phyloP scores from a whole-genome alignment of 2,797 vertebrate genomes.

The Scolopax rusticola region DNA sequence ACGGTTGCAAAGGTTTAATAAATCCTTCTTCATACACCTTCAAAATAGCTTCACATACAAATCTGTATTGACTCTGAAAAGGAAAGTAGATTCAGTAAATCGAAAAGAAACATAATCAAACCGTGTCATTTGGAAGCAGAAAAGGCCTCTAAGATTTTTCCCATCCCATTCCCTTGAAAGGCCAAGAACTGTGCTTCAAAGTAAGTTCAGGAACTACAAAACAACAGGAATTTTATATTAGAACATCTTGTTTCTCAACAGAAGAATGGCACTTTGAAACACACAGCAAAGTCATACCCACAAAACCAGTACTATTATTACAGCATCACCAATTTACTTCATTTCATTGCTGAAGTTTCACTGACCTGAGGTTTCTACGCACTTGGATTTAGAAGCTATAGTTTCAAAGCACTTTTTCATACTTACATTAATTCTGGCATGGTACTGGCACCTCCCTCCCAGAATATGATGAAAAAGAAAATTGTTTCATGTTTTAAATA shows the following conservation, averaged over 20 bases:
- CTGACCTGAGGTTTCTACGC: neutral
- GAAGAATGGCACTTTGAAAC: neutral
- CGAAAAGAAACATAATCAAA: neutral
- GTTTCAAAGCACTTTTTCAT: neutral
- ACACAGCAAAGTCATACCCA: neutral
- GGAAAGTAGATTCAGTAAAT: conserved; percentile 45
- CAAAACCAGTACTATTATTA: neutral
- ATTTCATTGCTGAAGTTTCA: neutral
- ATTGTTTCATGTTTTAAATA: neutral
- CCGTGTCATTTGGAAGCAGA: neutral
- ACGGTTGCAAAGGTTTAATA: conserved; percentile 86
- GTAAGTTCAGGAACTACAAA: neutral
- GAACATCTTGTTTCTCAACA: neutral
- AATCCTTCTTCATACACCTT: conserved; percentile 96
- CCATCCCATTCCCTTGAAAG: neutral
- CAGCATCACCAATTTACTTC: neutral
- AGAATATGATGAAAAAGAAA: neutral
- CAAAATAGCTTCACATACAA: conserved; percentile 98
- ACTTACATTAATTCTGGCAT: neutral
- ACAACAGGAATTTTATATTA: neutral
- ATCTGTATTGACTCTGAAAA: conserved; percentile 97
- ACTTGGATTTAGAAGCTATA: neutral
- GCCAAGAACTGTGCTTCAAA: neutral
- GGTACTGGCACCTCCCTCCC: neutral
- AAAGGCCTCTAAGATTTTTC: neutral